Evolutionary conservation across 1,140 invertebrate genomes (phyloP), one percentile per base, ranked within the genome.

Genomic region (Lethocerus indicus): DNA sequence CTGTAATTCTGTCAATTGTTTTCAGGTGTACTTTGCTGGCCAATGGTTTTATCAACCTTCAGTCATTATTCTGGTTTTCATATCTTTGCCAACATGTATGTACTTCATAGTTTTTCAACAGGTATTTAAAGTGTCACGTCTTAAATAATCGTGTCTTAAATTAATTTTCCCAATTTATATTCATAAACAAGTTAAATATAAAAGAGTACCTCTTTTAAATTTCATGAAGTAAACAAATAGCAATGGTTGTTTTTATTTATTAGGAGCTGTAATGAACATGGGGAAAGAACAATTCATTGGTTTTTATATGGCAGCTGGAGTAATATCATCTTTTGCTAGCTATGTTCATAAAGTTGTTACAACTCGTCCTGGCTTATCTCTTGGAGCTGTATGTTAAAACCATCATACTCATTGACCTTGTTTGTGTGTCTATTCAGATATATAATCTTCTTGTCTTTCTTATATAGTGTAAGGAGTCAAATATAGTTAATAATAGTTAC

Each of bases 31-130:
- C 67, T 79, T 46, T 91, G 81, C 64, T 76, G 77, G 66, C 87
- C 92, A 20, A 91, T 95, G 88, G 59, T 96, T 16, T 65, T 96
- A 1, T 91, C 87, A 9, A 85, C 81, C 42, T 97, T 98, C 65
- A 96, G 91, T 60, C 94, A 98, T 64, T 81, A 83, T 59, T 87
- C 82, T 9, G 60, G 76, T 27, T 67, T 91, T 39, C 94, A 98
- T 69, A 71, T 97, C 42, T 75, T 75, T 58, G 76, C 81, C 29
- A 98, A 98, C 67, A 97, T 98, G 93, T 94, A 88, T 70, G 92
- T 94, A 20, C 66, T 97, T 20, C 82, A 91, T 60, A 92, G 82
- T 59, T 97, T 82, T 58, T 65, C 69, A 26, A 58, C 58, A 29
- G 59, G 68, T 59, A 60, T 56, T 16, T 58, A n/a, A n/a, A n/a